Evolutionary conservation across 2,113 vertebrate species (phyloP).

Genomic region (Monarcha castaneiventris): DNA sequence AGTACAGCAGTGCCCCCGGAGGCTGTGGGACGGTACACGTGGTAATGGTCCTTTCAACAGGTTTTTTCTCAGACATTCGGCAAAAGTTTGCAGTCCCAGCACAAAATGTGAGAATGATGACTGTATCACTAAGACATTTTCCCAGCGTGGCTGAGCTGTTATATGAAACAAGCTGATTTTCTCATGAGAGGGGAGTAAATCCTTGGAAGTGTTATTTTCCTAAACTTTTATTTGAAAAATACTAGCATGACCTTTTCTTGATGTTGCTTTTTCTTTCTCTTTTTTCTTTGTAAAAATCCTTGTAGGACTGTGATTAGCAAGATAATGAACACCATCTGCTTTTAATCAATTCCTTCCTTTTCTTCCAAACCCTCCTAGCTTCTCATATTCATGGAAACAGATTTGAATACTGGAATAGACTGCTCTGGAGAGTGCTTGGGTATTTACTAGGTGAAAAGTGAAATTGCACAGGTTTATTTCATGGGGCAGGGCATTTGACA

Average conservation of each 20-base stretch:
- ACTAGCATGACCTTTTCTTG: slow-evolving; percentile 65
- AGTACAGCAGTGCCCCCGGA: neutral
- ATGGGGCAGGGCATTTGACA: slow-evolving; percentile 75
- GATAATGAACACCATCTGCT: slow-evolving; percentile 79
- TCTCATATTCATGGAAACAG: slow-evolving; percentile 80
- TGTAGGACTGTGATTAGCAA: slow-evolving; percentile 74
- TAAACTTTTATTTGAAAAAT: slow-evolving; percentile 70
- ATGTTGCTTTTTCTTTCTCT: slow-evolving; percentile 50
- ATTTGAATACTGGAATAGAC: slow-evolving; percentile 76
- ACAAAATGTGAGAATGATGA: slow-evolving; percentile 47
- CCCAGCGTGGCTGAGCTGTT: slow-evolving; percentile 16
- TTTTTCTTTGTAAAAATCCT: slow-evolving; percentile 50
- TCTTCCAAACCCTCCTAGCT: slow-evolving; percentile 74
- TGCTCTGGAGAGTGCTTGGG: slow-evolving; percentile 72
- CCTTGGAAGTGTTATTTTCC: slow-evolving; percentile 56
- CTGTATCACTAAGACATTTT: slow-evolving; percentile 51
- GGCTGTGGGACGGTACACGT: neutral
- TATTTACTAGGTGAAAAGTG: slow-evolving; percentile 84
- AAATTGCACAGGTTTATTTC: slow-evolving; percentile 78
- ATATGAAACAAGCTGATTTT: slow-evolving; percentile 55
- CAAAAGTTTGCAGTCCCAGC: neutral
- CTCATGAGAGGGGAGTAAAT: slow-evolving; percentile 44
- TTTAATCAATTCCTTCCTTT: slow-evolving; percentile 80
- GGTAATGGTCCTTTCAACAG: neutral
- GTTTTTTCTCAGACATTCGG: neutral